Evolutionary conservation across 1,140 invertebrate species (phyloP), one percentile per base, ranked within the genome.

Genomic region (Aphelinus certus): DNA sequence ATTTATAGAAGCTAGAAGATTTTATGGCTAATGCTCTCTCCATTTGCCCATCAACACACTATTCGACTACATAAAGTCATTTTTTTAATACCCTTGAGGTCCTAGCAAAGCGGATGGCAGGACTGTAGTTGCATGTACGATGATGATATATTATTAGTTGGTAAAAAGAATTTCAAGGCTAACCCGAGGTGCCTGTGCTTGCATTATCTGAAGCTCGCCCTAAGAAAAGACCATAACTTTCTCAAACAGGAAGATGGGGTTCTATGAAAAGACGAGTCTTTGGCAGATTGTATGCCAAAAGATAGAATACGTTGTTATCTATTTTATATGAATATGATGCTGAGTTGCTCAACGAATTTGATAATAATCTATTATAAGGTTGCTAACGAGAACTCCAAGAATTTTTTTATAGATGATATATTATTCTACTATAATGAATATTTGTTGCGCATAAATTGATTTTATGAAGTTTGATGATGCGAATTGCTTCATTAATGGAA

Each of bases 21-120:
- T 78, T 79, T 2, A 86, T 90, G 77, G 92, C 93, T 47, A 91
- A 94, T 81, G 82, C 83, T 92, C 92, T 5, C 85, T 99, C 49
- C 88, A 94, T 45, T 89, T 99, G 67, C 98, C 98, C 1, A 97
- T 99, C n/a, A 99, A 99, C 89, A 99, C 97, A 45, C 97, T 97
- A 0, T 87, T 98, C 1, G 98, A 99, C 86, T 92, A 95, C 81
- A 90, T 94, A 77, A 92, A 98, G 79, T 88, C 92, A 95, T 82
- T 91, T 90, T 86, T 85, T 77, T 91, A 93, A 26, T 96, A 97
- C 95, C 92, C 93, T 10, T 7, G 89, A 91, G 81, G 92, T 94
- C n/a, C 87, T 97, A 75, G 95, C 97, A 0, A 91, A 95, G 76
- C 90, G 95, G 80, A 91, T 96, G 83, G 95, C 94, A 10, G 97